Evolutionary conservation across 2,888 invertebrate species (phyloP).

Genomic region (Lasioglossum villosulum): DNA sequence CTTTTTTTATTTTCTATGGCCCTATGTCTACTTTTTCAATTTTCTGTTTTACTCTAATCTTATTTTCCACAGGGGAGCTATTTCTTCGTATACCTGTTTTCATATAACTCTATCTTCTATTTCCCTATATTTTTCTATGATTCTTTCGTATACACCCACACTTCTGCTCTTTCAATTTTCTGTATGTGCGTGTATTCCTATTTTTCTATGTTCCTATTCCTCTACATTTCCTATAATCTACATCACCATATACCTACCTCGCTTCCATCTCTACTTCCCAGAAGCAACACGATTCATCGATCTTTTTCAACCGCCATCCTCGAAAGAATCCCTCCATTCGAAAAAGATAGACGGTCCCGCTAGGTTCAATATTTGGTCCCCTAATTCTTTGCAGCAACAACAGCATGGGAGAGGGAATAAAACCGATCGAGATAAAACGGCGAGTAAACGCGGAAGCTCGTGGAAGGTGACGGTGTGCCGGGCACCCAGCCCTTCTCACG

Average conservation of each 20-base stretch:
- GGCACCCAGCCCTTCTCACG: conserved; percentile 1
- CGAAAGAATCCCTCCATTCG: background rate
- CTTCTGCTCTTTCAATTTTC: background rate
- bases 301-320: background rate
- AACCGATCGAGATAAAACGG: conserved; percentile 3
- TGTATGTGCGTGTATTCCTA: background rate
- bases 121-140: too few species aligned
- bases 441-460: background rate
- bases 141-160: too few species aligned
- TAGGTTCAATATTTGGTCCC: background rate
- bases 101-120: too few species aligned
- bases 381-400: conserved; percentile 8
- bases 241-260: too few species aligned
- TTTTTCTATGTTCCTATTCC: background rate
- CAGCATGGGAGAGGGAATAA: background rate
- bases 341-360: background rate
- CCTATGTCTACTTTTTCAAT: too few species aligned
- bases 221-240: background rate
- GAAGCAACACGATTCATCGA: background rate
- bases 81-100: too few species aligned
- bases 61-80: background rate
- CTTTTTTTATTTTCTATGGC: too few species aligned
- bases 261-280: background rate
- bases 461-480: background rate
- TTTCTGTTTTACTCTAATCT: too few species aligned